These are phyloP conservation scores for Hanleya hanleyi DNA, from an alignment of 2,888 invertebrate genomes.

Conservation along the genomic window DNA sequence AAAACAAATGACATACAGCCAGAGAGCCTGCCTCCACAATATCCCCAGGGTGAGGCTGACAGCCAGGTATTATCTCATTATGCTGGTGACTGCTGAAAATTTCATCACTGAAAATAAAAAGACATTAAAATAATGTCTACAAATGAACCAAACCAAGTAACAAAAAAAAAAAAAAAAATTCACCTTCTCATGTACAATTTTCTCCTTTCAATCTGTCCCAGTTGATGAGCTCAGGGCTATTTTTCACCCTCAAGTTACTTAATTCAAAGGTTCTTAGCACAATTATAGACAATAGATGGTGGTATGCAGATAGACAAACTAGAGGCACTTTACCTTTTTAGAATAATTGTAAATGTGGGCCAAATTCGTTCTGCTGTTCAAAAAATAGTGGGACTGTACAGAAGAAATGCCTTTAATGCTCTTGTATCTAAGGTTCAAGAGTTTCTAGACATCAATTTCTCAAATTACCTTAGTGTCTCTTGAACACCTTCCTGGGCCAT, in stretches of 20 bases:
- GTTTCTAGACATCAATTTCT: too few species aligned
- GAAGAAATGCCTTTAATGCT: too few species aligned
- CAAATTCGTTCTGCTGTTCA: too few species aligned
- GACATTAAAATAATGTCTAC: not conserved
- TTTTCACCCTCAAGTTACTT: too few species aligned
- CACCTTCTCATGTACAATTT: not conserved
- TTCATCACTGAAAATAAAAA: constrained; percentile 57
- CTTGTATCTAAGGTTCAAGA: too few species aligned
- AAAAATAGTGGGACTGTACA: too few species aligned
- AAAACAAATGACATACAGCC: constrained; percentile 65
- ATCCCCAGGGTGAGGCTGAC: constrained; percentile 68
- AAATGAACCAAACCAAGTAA: not conserved
- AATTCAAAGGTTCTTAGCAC: too few species aligned
- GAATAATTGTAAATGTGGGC: too few species aligned
- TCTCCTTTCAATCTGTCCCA: not conserved
- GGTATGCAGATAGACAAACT: too few species aligned
- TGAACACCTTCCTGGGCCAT: constrained; percentile 64
- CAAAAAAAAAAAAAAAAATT: not conserved
- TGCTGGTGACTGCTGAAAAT: constrained; percentile 64
- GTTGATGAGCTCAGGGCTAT: not conserved
- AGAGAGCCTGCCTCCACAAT: constrained; percentile 71
- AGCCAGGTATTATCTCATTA: constrained; percentile 61
- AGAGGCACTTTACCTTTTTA: too few species aligned
- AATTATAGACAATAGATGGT: too few species aligned
- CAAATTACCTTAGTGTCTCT: constrained; percentile 60